Evolutionary conservation across 2,888 invertebrate genomes (phyloP), one percentile per base, ranked within the genome.

Genomic region (Prosapia bicincta): DNA sequence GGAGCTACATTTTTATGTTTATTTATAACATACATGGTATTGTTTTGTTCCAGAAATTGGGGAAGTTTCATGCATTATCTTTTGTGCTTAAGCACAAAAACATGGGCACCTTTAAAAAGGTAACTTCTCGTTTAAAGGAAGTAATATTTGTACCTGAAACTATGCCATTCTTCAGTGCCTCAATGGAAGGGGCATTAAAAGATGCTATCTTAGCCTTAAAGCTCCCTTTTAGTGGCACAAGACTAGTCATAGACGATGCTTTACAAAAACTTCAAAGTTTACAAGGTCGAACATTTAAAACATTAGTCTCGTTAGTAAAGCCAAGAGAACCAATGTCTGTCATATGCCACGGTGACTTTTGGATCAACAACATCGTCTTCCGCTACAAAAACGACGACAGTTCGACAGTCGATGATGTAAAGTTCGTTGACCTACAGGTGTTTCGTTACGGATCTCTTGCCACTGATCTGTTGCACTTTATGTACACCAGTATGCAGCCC

Each of bases 381-480:
- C 72, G 76, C 73, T 80, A 74, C 43, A 70, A 78, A 43, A 71
- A 68, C 20, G 74, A 76, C 0, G 78, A 78, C 0, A 65, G 32
- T 26, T 20, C 65, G 73, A 43, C 66, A 71, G 26, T 70, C 0
- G 76, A 75, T 2, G 77, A 78, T 26, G 78, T 80, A 7, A 78
- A 72, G 69, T 77, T 81, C 13, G 78, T 81, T 13, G 82, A 82
- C 74, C 78, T 82, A 15, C 81, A 81, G 69, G 80, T 81, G 66
- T 76, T 78, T n/a, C 69, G 82, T 20, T 82, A 80, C 72, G 78
- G 79, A 9, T 81, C 81, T 1, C 78, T 80, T 0, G 80, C 79
- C 3, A 79, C 79, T 9, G 82, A 81, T 68, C 77, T 82, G 7
- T 79, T 82, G 9, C 80, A 81, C 73, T 80, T 82, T 74, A 67